Conservation (phyloP, 2,888 invertebrate species). For the Reticulitermes lucifugus region DNA sequence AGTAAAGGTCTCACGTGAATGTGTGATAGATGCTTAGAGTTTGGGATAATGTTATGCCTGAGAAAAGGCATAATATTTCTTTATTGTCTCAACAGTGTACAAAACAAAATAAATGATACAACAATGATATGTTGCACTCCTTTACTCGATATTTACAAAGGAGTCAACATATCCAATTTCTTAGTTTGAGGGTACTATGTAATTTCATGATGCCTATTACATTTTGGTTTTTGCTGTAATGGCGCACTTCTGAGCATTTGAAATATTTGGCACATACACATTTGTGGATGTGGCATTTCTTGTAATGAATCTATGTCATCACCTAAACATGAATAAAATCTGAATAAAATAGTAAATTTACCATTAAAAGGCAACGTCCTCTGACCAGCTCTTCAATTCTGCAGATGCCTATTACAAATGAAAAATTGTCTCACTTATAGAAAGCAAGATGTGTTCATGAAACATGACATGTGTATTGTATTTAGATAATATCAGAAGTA, state of each 20-base stretch:
- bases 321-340: background rate
- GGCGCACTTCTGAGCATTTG: background rate
- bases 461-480: background rate
- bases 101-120: constrained; percentile 6
- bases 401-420: background rate
- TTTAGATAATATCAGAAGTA: background rate
- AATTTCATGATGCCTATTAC: background rate
- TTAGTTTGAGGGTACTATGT: background rate
- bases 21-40: background rate
- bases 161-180: background rate
- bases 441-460: background rate
- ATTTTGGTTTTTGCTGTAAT: background rate
- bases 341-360: background rate
- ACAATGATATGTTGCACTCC: background rate
- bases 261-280: background rate
- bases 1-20: too few species aligned
- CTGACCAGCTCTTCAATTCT: background rate
- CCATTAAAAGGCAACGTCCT: background rate
- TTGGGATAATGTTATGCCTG: background rate
- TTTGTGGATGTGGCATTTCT: background rate
- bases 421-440: background rate
- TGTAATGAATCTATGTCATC: background rate
- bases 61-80: background rate
- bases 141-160: constrained; percentile 9
- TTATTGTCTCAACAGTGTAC: constrained; percentile 9